Conservation (phyloP, 2,113 vertebrate genomes). For the Apodemus sylvaticus region DNA sequence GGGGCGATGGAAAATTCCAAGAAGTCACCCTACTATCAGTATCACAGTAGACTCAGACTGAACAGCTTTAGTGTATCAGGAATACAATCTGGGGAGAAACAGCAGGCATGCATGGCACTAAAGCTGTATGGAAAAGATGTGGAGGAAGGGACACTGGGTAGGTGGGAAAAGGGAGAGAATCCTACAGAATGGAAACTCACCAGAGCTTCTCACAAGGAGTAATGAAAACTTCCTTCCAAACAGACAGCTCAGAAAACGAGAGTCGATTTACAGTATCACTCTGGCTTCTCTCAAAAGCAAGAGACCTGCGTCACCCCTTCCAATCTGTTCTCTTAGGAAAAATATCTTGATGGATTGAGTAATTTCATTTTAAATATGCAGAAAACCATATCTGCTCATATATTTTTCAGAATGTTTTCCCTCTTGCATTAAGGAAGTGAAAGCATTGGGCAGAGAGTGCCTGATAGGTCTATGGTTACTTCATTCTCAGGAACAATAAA, state of each 20-base stretch:
- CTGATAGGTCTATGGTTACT: neutral
- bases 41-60: neutral
- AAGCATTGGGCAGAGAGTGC: neutral
- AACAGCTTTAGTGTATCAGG: neutral
- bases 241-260: neutral
- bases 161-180: fast-evolving
- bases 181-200: neutral
- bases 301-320: neutral
- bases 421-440: neutral
- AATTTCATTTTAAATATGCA: conserved; percentile 36
- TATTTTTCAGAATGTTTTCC: conserved; percentile 47
- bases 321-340: neutral
- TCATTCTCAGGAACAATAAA: conserved; percentile 29
- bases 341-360: neutral
- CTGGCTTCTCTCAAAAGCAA: neutral
- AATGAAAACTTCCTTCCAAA: neutral
- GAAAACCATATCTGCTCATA: conserved; percentile 23
- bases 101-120: no score
- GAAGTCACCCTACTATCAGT: neutral
- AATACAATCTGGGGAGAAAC: neutral
- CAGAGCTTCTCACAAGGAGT: neutral
- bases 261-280: neutral
- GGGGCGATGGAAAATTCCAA: neutral
- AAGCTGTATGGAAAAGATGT: fast-evolving
- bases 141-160: fast-evolving